Evolutionary conservation across 2,888 invertebrate genomes (phyloP).

Genomic region (Oxycera nigricornis): DNA sequence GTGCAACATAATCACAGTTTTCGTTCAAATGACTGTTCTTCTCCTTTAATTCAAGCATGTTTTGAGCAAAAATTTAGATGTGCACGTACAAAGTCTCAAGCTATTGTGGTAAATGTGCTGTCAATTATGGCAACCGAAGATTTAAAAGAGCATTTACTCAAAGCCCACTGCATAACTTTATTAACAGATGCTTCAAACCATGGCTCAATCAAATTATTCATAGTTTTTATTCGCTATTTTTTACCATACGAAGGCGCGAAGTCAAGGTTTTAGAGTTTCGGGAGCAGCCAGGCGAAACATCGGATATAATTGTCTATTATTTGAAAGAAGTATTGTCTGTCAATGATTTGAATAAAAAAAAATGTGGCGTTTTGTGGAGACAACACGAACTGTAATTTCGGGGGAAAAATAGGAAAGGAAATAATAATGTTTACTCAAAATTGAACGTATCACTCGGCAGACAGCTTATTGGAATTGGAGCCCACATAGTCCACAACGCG

Average conservation of each 20-base stretch:
- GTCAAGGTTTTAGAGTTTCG: slow-evolving; percentile 7
- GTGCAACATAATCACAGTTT: no score
- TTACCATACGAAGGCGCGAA: neutral
- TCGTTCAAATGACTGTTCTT: no score
- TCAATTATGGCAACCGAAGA: no score
- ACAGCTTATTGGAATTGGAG: slow-evolving; percentile 50
- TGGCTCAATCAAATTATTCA: slow-evolving; percentile 22
- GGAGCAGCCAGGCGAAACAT: slow-evolving; percentile 1
- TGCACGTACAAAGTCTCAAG: slow-evolving; percentile 45
- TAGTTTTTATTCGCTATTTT: slow-evolving; percentile 10
- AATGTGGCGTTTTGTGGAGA: slow-evolving; percentile 35
- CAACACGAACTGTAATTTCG: slow-evolving; percentile 51
- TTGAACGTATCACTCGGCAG: slow-evolving; percentile 42
- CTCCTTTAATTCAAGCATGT: no score
- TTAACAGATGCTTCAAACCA: slow-evolving; percentile 41
- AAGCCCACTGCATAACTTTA: slow-evolving; percentile 46
- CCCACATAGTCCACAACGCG: slow-evolving; percentile 46
- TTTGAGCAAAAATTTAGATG: no score
- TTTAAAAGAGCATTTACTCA: no score
- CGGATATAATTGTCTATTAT: slow-evolving; percentile 21
- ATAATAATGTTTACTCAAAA: slow-evolving; percentile 48
- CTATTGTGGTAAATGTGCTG: no score
- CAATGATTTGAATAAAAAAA: neutral
- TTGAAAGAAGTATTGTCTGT: neutral
- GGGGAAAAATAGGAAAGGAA: slow-evolving; percentile 47